These are phyloP conservation scores for Notamacropus eugenii DNA, from an alignment of 2,797 vertebrate genomes.

Conservation along the genomic window DNA sequence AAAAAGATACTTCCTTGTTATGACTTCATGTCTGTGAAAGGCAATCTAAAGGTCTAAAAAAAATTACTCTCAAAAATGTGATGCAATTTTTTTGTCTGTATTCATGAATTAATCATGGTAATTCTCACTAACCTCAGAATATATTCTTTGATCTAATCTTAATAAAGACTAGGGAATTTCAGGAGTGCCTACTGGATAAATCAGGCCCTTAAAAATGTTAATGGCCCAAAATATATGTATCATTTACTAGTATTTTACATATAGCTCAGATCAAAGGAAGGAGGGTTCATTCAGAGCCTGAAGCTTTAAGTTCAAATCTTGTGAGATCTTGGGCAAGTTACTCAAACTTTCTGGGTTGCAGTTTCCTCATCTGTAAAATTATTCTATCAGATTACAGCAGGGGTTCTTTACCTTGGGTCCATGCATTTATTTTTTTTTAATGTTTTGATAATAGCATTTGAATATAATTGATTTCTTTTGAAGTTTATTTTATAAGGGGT, in stretches of 20 bases:
- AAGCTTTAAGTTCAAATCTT: background rate
- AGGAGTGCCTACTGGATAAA: background rate
- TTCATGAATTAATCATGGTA: background rate
- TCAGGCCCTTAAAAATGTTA: background rate
- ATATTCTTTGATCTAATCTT: background rate
- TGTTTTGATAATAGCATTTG: background rate
- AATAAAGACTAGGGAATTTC: background rate
- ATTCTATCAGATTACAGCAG: background rate
- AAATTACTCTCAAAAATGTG: slow-evolving; percentile 53
- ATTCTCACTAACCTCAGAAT: slow-evolving; percentile 40
- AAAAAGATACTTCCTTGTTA: slow-evolving; percentile 49
- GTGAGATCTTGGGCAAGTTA: background rate
- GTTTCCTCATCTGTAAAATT: background rate
- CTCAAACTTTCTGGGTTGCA: background rate
- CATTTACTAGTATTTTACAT: background rate
- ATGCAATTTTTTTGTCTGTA: slow-evolving; percentile 7
- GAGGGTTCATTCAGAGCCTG: background rate
- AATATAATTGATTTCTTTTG: background rate
- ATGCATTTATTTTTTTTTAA: background rate
- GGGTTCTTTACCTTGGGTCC: background rate
- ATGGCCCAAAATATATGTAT: background rate
- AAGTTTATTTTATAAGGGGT: background rate
- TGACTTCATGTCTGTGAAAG: slow-evolving; percentile 50
- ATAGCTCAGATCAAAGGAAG: background rate
- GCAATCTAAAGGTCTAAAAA: slow-evolving; percentile 36